Evolutionary conservation across 2,888 invertebrate genomes (phyloP), one percentile per base, ranked within the genome.

Genomic region (Clistopyga incitator): DNA sequence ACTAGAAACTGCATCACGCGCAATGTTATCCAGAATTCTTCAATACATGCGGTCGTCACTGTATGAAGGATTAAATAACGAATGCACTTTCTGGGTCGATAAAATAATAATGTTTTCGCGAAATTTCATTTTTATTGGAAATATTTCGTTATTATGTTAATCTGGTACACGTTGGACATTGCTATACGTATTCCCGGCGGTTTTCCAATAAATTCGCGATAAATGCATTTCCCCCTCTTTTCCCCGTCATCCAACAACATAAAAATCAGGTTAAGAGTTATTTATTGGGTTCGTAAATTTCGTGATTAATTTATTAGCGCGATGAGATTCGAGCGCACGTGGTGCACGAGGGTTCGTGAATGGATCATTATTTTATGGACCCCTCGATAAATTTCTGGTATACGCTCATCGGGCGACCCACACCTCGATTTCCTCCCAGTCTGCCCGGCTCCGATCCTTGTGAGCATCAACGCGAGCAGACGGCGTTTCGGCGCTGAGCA

Each of bases 351-450:
- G 61, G 64, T 42, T 45, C 68, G 78, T 47, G 64, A 75, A 74
- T 82, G 74, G 82, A 74, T 78, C 82, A 78, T 82, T 78, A 68
- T 74, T 71, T 64, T 82, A 70, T 47, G 54, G 72, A 67, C 59
- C 76, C 64, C 76, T 56, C 74, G 64, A 54, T 75, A 74, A 70
- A 82, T 70, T 74, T 64, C 29, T 23, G 38, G 4, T 42, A 75
- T 72, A 68, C 61, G 72, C 45, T 72, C 70, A 75, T 81, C 65
- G 52, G 52, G 56, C 29, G 29, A 70, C 64, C 78, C 78, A 75
- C 52, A 47, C 59, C 71, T 72, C 68, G 70, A 61, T 67, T 71
- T 77, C 68, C 72, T 82, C 67, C 65, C 34, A n/a, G 72, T 68
- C 81, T 45, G 52, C 65, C 54, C 52, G 71, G 50, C 20, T 56